Base-by-base conservation (phyloP, 2,797 vertebrate genomes). In the Betta splendens region DNA sequence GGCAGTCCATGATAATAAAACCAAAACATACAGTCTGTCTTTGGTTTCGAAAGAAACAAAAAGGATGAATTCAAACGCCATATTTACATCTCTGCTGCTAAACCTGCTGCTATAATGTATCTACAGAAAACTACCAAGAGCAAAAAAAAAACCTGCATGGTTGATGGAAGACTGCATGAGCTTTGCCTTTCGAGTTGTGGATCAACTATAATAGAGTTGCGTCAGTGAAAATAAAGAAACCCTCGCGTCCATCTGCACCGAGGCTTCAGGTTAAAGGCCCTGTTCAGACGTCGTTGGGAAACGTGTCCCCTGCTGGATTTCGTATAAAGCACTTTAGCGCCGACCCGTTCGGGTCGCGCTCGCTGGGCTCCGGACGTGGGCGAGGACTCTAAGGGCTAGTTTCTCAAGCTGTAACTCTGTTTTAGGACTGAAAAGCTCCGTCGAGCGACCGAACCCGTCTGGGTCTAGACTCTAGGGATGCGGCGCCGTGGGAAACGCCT, bases 131-230 rank as follows among this genome's bases (percentile, higher is more conserved):
- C 75, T 86, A 81, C 79, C 84, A 82, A 84, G 81, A 46, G 77
- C 81, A 86, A 86, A 86, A 28, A 28, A 28, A 28, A 26, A 29
- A 29, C 11, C 83, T 92, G 92, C 92, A 92, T 92, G 92, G 88
- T 88, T 79, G 70, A 87, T 72, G 75, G 84, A 92, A 85, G 90
- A 91, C 85, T 92, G 91, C 91, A 93, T 93, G 92, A 91, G 90
- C 90, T 91, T 91, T 89, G 88, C 79, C 86, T 90, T 91, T 88
- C 81, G 82, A 91, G 85, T 75, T 84, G 78, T 84, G 68, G 86
- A 88, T 89, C 79, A 83, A 80, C 82, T 85, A 85, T 83, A 79
- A 85, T 64, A 87, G 75, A 79, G 84, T 85, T 88, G 85, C 87
- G 84, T 83, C 84, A 56, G 82, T 20, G 64, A 51, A 52, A 54